Evolutionary conservation across 1,140 invertebrate species (phyloP).

Genomic region (Heliconius himera): DNA sequence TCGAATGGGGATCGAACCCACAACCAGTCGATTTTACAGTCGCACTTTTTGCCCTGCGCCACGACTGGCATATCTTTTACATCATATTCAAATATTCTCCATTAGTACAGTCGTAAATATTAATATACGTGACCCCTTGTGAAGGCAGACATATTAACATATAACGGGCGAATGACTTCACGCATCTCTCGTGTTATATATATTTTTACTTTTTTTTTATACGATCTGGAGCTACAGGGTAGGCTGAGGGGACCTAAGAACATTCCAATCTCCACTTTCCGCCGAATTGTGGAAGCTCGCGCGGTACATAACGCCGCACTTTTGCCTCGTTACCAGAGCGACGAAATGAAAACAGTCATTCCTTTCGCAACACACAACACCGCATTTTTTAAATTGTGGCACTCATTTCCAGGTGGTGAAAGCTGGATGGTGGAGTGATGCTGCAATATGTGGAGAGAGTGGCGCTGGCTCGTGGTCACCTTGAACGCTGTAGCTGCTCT

Average conservation of each 20-base stretch:
- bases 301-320: neutral
- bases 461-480: constrained; percentile 75
- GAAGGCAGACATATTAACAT: neutral
- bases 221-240: too few relatives aligned
- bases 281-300: too few relatives aligned
- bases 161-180: neutral
- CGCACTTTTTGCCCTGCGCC: too few relatives aligned
- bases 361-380: neutral
- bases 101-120: neutral
- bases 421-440: constrained; percentile 54
- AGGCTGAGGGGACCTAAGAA: too few relatives aligned
- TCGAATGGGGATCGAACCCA: too few relatives aligned
- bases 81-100: neutral
- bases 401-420: constrained; percentile 45
- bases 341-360: too few relatives aligned
- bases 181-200: neutral
- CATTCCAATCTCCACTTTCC: too few relatives aligned
- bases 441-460: constrained; percentile 65
- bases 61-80: too few relatives aligned
- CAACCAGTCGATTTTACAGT: too few relatives aligned
- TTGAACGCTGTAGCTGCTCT: constrained; percentile 78
- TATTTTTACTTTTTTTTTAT: too few relatives aligned
- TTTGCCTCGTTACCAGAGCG: too few relatives aligned
- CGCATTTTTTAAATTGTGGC: neutral
- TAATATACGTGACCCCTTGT: neutral